phyloP scores from a whole-genome alignment of 2,113 vertebrate species.

The Puntigrus tetrazona region DNA sequence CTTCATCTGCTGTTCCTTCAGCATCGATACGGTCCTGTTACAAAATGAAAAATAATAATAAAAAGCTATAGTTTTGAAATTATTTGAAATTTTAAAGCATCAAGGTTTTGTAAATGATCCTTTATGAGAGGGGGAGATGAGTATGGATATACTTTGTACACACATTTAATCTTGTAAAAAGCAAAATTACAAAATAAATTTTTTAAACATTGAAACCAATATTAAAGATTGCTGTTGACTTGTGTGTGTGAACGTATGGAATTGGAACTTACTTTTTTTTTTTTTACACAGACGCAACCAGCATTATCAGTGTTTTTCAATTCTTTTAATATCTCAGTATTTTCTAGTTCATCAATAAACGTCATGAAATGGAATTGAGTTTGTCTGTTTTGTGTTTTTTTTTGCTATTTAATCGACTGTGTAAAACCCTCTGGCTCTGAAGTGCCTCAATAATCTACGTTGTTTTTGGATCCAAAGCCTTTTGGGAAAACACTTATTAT shows the following conservation, averaged over 20 bases:
- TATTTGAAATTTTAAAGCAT: constrained; percentile 76
- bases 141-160: constrained; percentile 80
- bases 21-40: constrained; percentile 78
- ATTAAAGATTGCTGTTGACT: constrained; percentile 73
- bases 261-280: constrained; percentile 63
- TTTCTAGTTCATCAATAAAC: constrained; percentile 86
- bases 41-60: constrained; percentile 65
- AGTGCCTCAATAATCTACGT: neutral
- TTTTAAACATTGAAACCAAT: constrained; percentile 66
- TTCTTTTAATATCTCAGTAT: constrained; percentile 81
- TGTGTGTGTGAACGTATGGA: constrained; percentile 70
- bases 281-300: constrained; percentile 77
- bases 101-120: constrained; percentile 82
- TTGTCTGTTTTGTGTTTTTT: constrained; percentile 12
- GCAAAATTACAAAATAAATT: constrained; percentile 65
- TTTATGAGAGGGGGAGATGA: constrained; percentile 68
- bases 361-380: constrained; percentile 34
- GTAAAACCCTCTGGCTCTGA: neutral
- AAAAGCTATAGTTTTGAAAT: constrained; percentile 61
- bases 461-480: neutral
- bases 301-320: constrained; percentile 79
- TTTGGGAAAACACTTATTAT: neutral
- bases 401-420: neutral
- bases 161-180: constrained; percentile 79
- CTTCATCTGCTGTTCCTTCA: constrained; percentile 79